phyloP scores from a whole-genome alignment of 2,797 vertebrate species.

The Potorous gilbertii region DNA sequence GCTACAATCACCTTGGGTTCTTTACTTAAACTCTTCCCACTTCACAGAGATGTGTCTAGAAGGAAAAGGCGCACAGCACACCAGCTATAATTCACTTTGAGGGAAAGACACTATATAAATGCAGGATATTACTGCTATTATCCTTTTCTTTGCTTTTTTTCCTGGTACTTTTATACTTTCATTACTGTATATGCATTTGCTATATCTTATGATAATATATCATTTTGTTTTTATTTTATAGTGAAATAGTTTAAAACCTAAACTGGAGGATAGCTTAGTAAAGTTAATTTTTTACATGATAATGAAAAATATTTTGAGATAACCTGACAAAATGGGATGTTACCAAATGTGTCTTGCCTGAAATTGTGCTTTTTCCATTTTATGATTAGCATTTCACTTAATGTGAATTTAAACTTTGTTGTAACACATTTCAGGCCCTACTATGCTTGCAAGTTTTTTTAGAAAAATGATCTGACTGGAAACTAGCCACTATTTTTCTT shows the following conservation, averaged over 20 bases:
- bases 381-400: not conserved
- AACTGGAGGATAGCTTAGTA: not conserved
- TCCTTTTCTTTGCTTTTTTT: not conserved
- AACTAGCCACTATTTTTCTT: not conserved
- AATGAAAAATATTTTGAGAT: not conserved
- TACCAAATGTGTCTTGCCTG: not conserved
- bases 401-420: not conserved
- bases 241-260: not conserved
- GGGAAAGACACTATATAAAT: not conserved
- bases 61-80: not conserved
- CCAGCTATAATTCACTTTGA: not conserved
- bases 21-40: not conserved
- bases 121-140: not conserved
- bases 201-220: not conserved
- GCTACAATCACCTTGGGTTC: not conserved
- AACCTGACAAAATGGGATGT: not conserved
- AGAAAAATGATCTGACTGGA: not conserved
- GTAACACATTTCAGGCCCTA: not conserved
- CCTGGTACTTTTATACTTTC: not conserved
- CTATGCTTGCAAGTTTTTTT: not conserved
- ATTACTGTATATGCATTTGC: not conserved
- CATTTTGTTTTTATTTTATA: not conserved
- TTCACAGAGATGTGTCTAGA: not conserved
- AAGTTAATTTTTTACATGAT: not conserved
- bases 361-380: not conserved